Evolutionary conservation across 2,888 invertebrate species (phyloP).

Genomic region (Phymatocera aterrima): DNA sequence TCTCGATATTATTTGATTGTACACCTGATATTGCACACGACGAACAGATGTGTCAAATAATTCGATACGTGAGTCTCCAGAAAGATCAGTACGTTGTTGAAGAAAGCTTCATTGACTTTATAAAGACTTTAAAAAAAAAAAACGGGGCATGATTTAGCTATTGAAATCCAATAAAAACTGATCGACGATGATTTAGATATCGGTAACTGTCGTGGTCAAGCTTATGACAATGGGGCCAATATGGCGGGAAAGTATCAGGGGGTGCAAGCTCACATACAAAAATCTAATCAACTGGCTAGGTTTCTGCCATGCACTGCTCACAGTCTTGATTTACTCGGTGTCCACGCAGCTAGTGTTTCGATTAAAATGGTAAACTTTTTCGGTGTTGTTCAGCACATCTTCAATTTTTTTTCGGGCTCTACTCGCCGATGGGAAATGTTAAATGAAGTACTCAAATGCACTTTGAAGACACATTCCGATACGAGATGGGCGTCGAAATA

Average conservation of each 20-base stretch:
- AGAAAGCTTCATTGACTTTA: background rate
- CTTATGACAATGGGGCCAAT: background rate
- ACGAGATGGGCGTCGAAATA: background rate
- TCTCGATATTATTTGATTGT: background rate
- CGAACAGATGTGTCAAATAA: background rate
- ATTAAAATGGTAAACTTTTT: constrained; percentile 5
- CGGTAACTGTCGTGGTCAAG: background rate
- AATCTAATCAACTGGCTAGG: background rate
- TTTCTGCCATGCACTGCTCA: background rate
- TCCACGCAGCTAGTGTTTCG: background rate
- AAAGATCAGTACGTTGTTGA: background rate
- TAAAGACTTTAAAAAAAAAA: background rate
- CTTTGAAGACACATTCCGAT: background rate
- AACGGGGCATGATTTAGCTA: background rate
- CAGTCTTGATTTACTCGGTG: background rate
- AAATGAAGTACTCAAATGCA: background rate
- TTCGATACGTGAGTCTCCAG: background rate
- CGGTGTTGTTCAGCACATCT: background rate
- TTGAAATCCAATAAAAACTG: background rate
- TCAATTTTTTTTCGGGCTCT: background rate
- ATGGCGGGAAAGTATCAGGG: background rate
- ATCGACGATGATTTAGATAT: background rate
- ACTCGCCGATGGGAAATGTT: background rate
- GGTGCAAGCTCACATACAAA: background rate
- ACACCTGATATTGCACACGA: constrained; percentile 6